phyloP scores from a whole-genome alignment of 1,140 invertebrate genomes.

The Trichomalopsis sarcophagae region DNA sequence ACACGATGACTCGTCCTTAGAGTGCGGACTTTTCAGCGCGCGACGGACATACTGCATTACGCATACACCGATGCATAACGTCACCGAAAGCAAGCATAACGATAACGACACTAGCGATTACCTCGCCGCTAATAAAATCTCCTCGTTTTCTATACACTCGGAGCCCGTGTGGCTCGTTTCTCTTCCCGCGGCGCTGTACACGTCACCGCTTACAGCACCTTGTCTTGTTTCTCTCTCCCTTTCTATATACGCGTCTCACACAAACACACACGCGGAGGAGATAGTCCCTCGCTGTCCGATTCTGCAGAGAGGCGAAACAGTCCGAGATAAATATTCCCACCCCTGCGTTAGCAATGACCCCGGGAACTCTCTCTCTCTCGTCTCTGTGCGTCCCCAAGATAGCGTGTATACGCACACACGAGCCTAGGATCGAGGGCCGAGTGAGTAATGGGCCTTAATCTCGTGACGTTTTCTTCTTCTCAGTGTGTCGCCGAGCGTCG shows the following conservation, averaged over 20 bases:
- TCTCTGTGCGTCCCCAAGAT: background rate
- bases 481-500: constrained; percentile 17
- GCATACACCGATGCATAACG: too few species aligned
- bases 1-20: too few species aligned
- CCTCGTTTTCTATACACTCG: background rate
- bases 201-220: constrained; percentile 32
- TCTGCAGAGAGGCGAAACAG: background rate
- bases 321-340: constrained; percentile 2
- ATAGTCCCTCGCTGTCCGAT: background rate
- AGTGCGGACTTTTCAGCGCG: too few species aligned
- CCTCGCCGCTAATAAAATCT: background rate
- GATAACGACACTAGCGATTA: background rate
- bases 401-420: too few species aligned
- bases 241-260: too few species aligned
- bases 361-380: background rate
- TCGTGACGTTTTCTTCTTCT: constrained; percentile 3
- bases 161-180: background rate
- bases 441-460: constrained; percentile 36
- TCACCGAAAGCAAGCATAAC: background rate
- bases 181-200: background rate
- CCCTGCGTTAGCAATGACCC: constrained; percentile 4
- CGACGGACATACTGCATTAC: too few species aligned
- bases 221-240: constrained; percentile 10
- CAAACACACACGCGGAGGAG: too few species aligned
- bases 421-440: background rate